Evolutionary conservation across 1,140 invertebrate genomes (phyloP), one percentile per base, ranked within the genome.

Genomic region (Drosophila carrolli): DNA sequence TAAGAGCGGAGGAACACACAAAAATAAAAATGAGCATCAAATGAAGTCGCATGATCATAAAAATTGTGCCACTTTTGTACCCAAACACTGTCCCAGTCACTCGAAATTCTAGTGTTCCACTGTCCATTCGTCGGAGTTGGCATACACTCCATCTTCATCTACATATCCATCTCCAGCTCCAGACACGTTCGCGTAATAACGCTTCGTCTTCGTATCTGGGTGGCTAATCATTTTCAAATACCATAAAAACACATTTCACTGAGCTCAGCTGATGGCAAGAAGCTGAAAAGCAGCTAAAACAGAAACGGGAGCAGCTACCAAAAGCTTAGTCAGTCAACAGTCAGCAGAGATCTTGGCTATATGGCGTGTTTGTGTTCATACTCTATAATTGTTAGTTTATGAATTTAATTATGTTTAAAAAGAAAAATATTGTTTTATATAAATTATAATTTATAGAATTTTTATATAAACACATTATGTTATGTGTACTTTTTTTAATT

Each of bases 151-250:
- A 58, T 71, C 59, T 47, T 29, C 38, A 74, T 11, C 32, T 14
- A 37, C 40, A 65, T 74, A 40, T 48, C 16, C 14, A 50, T 38
- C 67, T 67, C 35, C 47, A 58, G 44, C 66, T 48, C 44, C 44
- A 62, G 53, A 76, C 78, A 86, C 82, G 76, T 83, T 70, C 61
- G 59, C 75, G 60, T 85, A 70, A 82, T 78, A 75, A 71, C 60
- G 46, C 75, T 72, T 63, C 47, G 73, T 47, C 43, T 79, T 51
- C 72, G 79, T 86, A 86, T 86, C 83, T 86, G 59, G 11, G 16
- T 47, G 54, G 63, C 83, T 86, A 86, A 86, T 86, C 83, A 88
- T 86, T 79, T 55, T 83, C 79, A 86, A 86, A 86, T 88, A 86
- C 79, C 81, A 86, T 86, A 86, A 86, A 71, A 85, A 78, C 75